These are phyloP conservation scores for Thunnus maccoyii DNA, from an alignment of 2,113 vertebrate genomes.

Conservation along the genomic window DNA sequence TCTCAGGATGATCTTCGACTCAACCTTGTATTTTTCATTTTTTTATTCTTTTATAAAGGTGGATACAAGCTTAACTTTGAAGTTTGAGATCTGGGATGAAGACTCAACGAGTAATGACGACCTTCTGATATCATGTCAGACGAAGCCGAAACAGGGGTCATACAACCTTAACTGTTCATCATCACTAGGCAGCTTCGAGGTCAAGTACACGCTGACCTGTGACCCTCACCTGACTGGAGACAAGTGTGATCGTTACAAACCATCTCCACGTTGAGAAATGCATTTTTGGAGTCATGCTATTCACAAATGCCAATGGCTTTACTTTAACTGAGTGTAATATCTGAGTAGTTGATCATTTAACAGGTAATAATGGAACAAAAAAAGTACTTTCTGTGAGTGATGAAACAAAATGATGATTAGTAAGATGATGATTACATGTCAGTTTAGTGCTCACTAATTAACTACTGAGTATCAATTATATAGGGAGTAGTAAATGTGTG, in stretches of 20 bases:
- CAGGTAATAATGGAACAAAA: too few species aligned
- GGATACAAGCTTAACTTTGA: background rate
- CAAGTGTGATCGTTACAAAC: constrained; percentile 30
- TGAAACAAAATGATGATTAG: too few species aligned
- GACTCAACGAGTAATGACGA: constrained; percentile 15
- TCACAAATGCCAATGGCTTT: too few species aligned
- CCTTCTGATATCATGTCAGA: constrained; percentile 1
- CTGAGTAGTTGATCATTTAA: background rate
- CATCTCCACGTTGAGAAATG: background rate
- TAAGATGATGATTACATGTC: too few species aligned
- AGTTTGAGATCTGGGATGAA: constrained; percentile 44
- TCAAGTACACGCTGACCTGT: constrained; percentile 24
- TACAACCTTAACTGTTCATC: background rate
- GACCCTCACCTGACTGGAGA: constrained; percentile 29
- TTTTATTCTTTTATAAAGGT: constrained; percentile 38
- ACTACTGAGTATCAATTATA: too few species aligned
- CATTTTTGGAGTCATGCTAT: background rate
- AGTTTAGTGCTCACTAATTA: too few species aligned
- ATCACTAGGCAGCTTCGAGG: background rate
- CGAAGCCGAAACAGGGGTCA: background rate
- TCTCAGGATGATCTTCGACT: too few species aligned
- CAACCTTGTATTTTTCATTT: background rate
- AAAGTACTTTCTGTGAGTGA: too few species aligned
- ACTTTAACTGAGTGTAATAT: background rate
- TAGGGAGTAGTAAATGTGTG: too few species aligned